These are phyloP conservation scores for Sebastes flavidus DNA, from an alignment of 2,797 vertebrate species.

Conservation along the genomic window DNA sequence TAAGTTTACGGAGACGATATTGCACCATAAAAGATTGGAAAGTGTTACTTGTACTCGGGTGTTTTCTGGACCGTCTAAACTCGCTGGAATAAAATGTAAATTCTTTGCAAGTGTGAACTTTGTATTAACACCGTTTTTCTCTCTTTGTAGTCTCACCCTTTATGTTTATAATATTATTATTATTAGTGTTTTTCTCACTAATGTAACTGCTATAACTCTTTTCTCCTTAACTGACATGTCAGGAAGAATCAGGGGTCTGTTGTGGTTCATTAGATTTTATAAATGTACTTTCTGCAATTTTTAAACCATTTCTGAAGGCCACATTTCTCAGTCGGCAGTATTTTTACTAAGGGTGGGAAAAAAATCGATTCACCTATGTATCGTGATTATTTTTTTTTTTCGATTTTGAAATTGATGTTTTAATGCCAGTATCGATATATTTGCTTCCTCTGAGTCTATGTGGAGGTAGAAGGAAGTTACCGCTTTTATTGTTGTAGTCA, in stretches of 20 bases:
- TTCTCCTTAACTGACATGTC: neutral
- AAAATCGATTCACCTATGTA: too few species aligned
- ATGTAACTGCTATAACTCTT: neutral
- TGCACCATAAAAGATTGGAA: too few species aligned
- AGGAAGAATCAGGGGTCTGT: constrained; percentile 8
- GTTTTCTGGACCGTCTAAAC: neutral
- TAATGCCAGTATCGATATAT: too few species aligned
- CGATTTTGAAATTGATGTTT: too few species aligned
- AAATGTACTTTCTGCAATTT: neutral
- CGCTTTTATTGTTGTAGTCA: too few species aligned
- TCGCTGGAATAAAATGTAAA: constrained; percentile 30
- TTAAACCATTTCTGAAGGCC: neutral
- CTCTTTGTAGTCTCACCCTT: neutral
- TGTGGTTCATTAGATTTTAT: neutral
- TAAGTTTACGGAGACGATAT: neutral
- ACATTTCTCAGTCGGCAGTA: neutral
- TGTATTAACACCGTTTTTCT: constrained; percentile 28
- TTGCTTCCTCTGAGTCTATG: too few species aligned
- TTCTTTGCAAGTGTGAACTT: neutral
- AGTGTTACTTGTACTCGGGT: neutral
- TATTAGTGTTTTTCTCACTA: neutral
- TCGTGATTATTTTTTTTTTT: too few species aligned
- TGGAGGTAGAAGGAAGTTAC: too few species aligned
- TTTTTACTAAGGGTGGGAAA: neutral
- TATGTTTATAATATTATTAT: neutral